A percentile compares a stretch with the other conserved stretches of the same genome.
Conservation (phyloP, 2,888 invertebrate species). For the Brachyptera putata region DNA sequence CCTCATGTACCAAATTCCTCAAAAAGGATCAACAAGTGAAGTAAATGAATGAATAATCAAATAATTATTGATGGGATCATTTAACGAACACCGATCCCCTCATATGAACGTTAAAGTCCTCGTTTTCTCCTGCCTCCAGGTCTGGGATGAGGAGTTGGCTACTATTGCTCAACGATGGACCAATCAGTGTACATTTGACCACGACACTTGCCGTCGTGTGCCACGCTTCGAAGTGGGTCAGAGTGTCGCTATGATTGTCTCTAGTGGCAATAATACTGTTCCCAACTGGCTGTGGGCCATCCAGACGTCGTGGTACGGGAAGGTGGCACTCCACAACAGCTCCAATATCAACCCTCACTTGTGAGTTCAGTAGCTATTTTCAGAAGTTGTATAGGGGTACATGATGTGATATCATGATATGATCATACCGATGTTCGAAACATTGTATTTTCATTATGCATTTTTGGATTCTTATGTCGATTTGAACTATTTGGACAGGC, state of each 20-base stretch:
- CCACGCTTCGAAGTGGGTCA: slow-evolving; percentile 30
- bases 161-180: slow-evolving; percentile 43
- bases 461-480: too few relatives aligned
- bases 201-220: slow-evolving; percentile 37
- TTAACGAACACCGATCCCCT: too few relatives aligned
- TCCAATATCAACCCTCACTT: not conserved
- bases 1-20: too few relatives aligned
- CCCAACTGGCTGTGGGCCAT: not conserved
- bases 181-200: slow-evolving; percentile 41
- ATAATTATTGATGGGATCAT: too few relatives aligned
- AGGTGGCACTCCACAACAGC: slow-evolving; percentile 20
- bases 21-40: too few relatives aligned
- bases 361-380: slow-evolving; percentile 33
- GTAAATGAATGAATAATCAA: too few relatives aligned
- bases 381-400: not conserved
- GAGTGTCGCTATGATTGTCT: not conserved
- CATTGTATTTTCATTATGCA: too few relatives aligned
- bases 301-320: slow-evolving; percentile 29
- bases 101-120: too few relatives aligned
- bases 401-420: too few relatives aligned
- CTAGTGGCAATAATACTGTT: not conserved
- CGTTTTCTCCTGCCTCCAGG: too few relatives aligned
- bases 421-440: too few relatives aligned
- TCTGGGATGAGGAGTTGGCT: slow-evolving; percentile 44
- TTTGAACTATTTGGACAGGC: too few relatives aligned